Base-by-base conservation (phyloP, 2,888 invertebrate genomes). In the Campopleginae sp. region DNA sequence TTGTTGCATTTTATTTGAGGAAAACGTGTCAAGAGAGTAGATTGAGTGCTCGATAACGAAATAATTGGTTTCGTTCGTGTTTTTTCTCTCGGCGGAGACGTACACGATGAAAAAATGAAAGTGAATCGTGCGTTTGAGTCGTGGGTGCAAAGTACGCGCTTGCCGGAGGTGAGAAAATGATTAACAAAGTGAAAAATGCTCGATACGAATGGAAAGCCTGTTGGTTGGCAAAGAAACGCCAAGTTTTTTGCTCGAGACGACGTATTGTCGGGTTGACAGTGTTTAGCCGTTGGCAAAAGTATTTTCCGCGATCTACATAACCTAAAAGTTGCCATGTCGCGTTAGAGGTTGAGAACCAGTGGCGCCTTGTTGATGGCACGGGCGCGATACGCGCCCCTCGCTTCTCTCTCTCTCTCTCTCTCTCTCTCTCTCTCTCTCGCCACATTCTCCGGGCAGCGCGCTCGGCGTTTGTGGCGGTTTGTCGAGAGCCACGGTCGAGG, bases 321-420 rank as follows among this genome's bases (percentile, higher is more conserved):
- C 84, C 85, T 81, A 81, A 74, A 81, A 78, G n/a, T 46, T 63
- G 65, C 14, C 14, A 14, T 14, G 14, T 44, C 1, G 19, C 58
- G 54, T 54, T 48, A 63, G 33, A 7, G 68, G 42, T 83, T 88
- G 88, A 86, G 86, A 84, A 65, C 85, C 88, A 68, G 86, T 78
- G 86, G 4, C 3, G 68, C 42, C 38, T 70, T 75, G 77, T 82
- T 84, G 87, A 87, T 85, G 88, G 82, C 80, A 86, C 84, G 77
- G 80, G 74, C 61, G 84, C 85, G 84, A 86, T 86, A 85, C 79
- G 81, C 75, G 78, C 63, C 70, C 63, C 82, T 71, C 80, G 31
- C 71, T 76, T 66, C 68, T 75, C 74, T 75, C 78, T 58, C 74
- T 44, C 10, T 19, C 19, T 75, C 33, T 38, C 38, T 38, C 38